Base-by-base conservation (phyloP, 2,888 invertebrate genomes). In the Doris montereyensis region DNA sequence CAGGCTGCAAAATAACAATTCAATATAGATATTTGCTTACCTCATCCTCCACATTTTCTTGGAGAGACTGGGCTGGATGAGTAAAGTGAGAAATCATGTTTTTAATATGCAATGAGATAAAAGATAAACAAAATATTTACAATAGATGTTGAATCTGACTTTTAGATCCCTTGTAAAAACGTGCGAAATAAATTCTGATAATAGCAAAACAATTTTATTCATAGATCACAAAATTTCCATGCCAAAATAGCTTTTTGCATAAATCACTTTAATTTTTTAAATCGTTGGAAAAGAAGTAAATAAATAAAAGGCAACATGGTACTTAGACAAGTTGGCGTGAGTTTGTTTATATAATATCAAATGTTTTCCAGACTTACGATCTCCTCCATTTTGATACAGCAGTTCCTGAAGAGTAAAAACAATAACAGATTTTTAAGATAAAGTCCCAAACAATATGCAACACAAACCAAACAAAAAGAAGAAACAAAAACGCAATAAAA, bases 331-430 rank as follows among this genome's bases (percentile, higher is more conserved):
- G 52, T 52, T 8, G 8, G n/a, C n/a, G n/a, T n/a, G n/a, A n/a
- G n/a, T n/a, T n/a, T n/a, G n/a, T n/a, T n/a, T n/a, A n/a, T n/a
- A n/a, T n/a, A n/a, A n/a, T n/a, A n/a, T n/a, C n/a, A n/a, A n/a
- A n/a, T n/a, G n/a, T n/a, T n/a, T n/a, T n/a, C n/a, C n/a, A 21
- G 62, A 88, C 88, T 86, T 82, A 88, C 89, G 84, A 78, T 89
- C 88, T n/a, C 88, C 88, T 57, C 88, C 87, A 84, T 89, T 89
- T 62, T 88, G 89, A 74, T 85, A 83, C 35, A 89, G 81, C 78
- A 88, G 87, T 74, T 89, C 89, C 89, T 88, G 84, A 10, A 17
- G 52, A 41, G 8, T 10, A 41, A 41, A 41, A 41, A 10, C 5
- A 41, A 41, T 41, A n/a, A n/a, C n/a, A n/a, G n/a, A n/a, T n/a